Evolutionary conservation across 2,888 invertebrate species (phyloP), one percentile per base, ranked within the genome.

Genomic region (Rhaphigaster nebulosa): DNA sequence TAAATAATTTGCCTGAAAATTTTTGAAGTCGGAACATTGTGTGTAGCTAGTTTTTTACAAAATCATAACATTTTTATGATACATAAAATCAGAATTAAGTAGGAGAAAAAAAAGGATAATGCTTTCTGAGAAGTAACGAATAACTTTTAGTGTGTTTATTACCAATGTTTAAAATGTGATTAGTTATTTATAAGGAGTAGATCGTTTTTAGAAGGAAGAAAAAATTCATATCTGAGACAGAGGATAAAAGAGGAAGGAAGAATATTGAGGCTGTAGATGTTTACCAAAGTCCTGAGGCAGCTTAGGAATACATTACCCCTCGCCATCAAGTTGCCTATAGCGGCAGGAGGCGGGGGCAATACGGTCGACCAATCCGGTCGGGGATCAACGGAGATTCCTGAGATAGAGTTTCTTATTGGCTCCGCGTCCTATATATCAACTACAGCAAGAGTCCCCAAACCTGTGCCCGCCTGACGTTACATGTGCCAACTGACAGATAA

Each of bases 201-300:
- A 29, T 29, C 29, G 29, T 65, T 65, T 65, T 65, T 38, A 8
- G 20, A 8, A 76, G 70, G 34, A 38, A 38, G 70, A 18, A 76
- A 76, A 70, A 76, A 76, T 38, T 76, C 70, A 76, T 76, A 76
- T 38, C 70, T 20, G 34, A 76, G 70, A 8, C 8, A 20, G 23
- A 20, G 70, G 34, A 76, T 76, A 76, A 76, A 20, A 76, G 70
- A 29, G 65, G 26, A 65, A 18, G 20, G 70, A 84, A 84, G 45
- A 38, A 84, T 84, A 84, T 84, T 84, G 84, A 18, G 45, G 45
- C n/a, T 84, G 45, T 18, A 45, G 84, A 84, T 84, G 84, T 84
- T 84, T 41, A 45, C 84, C 84, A 2, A 84, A 84, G 84, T 41
- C 45, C 45, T 50, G 84, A 84, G 45, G 26, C 26, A 84, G 84